Conservation (phyloP, 2,888 invertebrate species). For the Phengaris alcon region DNA sequence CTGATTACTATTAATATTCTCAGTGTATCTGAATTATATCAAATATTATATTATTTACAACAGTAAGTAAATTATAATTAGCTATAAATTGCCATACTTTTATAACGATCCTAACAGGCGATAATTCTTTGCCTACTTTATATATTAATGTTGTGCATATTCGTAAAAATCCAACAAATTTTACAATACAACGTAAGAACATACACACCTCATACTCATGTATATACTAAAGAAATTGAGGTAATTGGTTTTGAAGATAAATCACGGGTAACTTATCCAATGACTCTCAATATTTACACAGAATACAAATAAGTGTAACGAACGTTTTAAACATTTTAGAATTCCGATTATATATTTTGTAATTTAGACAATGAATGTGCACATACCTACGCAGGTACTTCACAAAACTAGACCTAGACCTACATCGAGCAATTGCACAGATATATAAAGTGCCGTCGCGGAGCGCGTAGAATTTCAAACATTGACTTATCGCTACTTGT, state of each 20-base stretch:
- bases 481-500: no score
- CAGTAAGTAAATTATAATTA: slow-evolving; percentile 52
- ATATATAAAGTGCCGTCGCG: slow-evolving; percentile 38
- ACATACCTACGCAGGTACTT: slow-evolving; percentile 51
- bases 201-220: slow-evolving; percentile 58
- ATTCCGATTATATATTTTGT: slow-evolving; percentile 28
- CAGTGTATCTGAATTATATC: slow-evolving; percentile 35
- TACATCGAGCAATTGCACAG: slow-evolving; percentile 59
- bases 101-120: slow-evolving; percentile 47
- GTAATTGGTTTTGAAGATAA: slow-evolving; percentile 76
- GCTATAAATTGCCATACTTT: slow-evolving; percentile 53
- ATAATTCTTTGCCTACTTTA: slow-evolving; percentile 46
- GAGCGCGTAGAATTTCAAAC: no score
- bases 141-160: slow-evolving; percentile 52
- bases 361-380: slow-evolving; percentile 33
- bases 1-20: slow-evolving; percentile 48
- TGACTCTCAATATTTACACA: slow-evolving; percentile 73
- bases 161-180: slow-evolving; percentile 63
- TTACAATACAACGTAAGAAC: slow-evolving; percentile 61
- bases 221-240: slow-evolving; percentile 76
- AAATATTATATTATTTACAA: slow-evolving; percentile 62
- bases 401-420: slow-evolving; percentile 46
- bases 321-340: slow-evolving; percentile 30
- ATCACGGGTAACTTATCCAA: slow-evolving; percentile 75
- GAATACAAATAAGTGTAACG: slow-evolving; percentile 43